Evolutionary conservation across 2,888 invertebrate species (phyloP).

Genomic region (Tuta absoluta): DNA sequence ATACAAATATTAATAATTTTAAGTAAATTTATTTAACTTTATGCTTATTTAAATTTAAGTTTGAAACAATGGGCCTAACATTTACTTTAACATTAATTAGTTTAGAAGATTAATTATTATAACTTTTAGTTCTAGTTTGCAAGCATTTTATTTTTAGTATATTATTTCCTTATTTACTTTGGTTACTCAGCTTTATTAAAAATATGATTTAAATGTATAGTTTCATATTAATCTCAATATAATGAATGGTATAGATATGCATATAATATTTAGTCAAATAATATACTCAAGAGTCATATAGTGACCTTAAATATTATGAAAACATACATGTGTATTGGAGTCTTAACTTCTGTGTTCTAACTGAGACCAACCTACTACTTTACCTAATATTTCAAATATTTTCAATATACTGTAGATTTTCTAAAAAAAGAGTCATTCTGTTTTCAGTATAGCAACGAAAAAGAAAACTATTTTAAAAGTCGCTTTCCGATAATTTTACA

Average conservation of each 20-base stretch:
- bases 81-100: constrained; percentile 27
- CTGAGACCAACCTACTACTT: constrained; percentile 47
- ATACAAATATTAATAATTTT: constrained; percentile 12
- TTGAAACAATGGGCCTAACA: constrained; percentile 31
- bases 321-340: constrained; percentile 31
- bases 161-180: constrained; percentile 36
- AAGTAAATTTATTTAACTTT: constrained; percentile 17
- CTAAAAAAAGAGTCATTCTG: constrained; percentile 34
- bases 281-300: constrained; percentile 23
- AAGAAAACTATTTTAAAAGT: neutral
- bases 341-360: constrained; percentile 46
- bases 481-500: constrained; percentile 18
- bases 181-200: constrained; percentile 48
- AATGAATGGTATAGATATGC: constrained; percentile 7
- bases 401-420: constrained; percentile 56
- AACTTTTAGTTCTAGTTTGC: neutral
- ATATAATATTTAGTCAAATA: constrained; percentile 6
- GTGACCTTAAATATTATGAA: constrained; percentile 27
- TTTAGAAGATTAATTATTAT: constrained; percentile 14
- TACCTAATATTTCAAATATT: constrained; percentile 34
- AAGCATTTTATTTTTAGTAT: constrained; percentile 31
- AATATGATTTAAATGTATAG: neutral
- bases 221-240: neutral
- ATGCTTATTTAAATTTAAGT: constrained; percentile 22
- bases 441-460: constrained; percentile 5